Evolutionary conservation across 2,797 vertebrate species (phyloP), one percentile per base, ranked within the genome.

Genomic region (Acipenser ruthenus): DNA sequence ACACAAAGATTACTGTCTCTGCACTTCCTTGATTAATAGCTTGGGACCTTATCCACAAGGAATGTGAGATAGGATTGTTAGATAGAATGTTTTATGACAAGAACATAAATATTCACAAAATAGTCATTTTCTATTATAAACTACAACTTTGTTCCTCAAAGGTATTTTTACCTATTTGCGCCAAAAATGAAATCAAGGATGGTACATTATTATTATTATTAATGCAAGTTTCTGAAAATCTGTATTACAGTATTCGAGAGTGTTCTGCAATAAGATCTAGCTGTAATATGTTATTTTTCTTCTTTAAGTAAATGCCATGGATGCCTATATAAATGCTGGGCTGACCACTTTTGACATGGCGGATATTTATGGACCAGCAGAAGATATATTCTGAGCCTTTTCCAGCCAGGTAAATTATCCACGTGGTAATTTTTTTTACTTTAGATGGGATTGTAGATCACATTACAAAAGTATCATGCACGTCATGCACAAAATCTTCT

Each of bases 281-380:
- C 47, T 7, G 8, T 52, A 11, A 51, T 47, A 8, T 51, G 49
- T 8, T 48, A 7, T 68, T 13, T 23, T 59, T 18, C 7, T 62
- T 6, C 59, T 47, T 72, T n/a, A 65, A 82, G 83, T 76, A 8
- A 67, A 75, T 58, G 76, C 68, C 55, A 79, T 81, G 78, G 72
- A 79, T 70, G 67, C 64, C 1, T 78, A 82, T 23, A 70, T 78
- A 4, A 75, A 79, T 1, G 76, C 79, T 55, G 79, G 77, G 50
- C 71, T 83, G 50, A 82, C 80, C 65, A 75, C 80, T 2, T 83
- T 84, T 63, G 79, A 82, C 60, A 80, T 83, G 77, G 82, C 80
- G 50, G 80, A 82, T 55, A 77, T 77, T 67, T 82, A 79, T 70
- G 78, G 80, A 7, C n/a, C 83, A 66, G 79, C 79, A 67, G 79